Percentiles rank a stretch among this genome's conserved stretches.
Conservation (phyloP, 1,140 invertebrate species). For the Tetragonula clypearis region DNA sequence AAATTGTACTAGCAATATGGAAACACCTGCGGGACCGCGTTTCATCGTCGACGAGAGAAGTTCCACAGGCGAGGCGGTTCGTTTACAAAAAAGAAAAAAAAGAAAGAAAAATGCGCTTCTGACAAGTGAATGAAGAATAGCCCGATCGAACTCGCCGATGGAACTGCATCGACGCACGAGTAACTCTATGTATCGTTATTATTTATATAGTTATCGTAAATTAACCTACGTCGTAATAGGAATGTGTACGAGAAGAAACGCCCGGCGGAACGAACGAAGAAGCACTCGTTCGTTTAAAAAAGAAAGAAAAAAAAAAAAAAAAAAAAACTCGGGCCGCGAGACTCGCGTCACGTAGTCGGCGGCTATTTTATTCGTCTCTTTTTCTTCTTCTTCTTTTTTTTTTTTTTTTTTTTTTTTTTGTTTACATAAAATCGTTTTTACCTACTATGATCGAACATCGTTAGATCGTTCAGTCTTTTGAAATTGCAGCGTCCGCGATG, state of each 20-base stretch:
- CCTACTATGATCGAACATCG: slow-evolving; percentile 54
- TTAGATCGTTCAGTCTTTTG: slow-evolving; percentile 61
- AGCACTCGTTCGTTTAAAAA: slow-evolving; percentile 7
- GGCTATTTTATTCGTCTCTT: slow-evolving; percentile 15
- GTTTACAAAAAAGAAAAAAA: too few species aligned
- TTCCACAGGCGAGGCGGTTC: not conserved
- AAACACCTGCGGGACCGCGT: slow-evolving; percentile 64
- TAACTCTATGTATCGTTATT: slow-evolving; percentile 59
- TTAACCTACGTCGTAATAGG: slow-evolving; percentile 74
- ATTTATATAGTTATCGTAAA: slow-evolving; percentile 69
- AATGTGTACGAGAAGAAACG: slow-evolving; percentile 71
- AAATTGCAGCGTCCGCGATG: slow-evolving; percentile 46
- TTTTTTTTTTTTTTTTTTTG: slow-evolving; percentile 15
- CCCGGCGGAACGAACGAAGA: slow-evolving; percentile 37
- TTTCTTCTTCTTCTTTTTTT: slow-evolving; percentile 33
- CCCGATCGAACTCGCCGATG: not conserved
- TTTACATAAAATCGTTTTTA: slow-evolving; percentile 41
- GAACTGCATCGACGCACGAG: slow-evolving; percentile 20
- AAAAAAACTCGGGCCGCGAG: too few species aligned
- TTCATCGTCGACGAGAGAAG: slow-evolving; percentile 25
- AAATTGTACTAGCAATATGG: slow-evolving; percentile 78
- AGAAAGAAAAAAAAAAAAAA: not conserved
- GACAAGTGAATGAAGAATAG: not conserved
- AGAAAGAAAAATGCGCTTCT: not conserved
- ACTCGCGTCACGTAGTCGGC: not conserved